Conservation (phyloP, 2,113 vertebrate species). For the Aythya baeri region DNA sequence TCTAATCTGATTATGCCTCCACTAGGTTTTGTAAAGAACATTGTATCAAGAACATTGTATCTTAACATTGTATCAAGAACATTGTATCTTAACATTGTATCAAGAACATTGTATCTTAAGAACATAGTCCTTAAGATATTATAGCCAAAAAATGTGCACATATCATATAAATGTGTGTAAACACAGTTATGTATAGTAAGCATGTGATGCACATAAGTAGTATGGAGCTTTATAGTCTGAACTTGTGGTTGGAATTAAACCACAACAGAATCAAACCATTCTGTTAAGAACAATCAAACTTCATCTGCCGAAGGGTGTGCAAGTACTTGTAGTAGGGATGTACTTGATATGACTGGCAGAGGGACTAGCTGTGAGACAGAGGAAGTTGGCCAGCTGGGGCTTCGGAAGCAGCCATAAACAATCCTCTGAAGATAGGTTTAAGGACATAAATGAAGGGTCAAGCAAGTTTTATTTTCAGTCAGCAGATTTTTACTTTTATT, state of each 20-base stretch:
- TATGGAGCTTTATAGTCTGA: background rate
- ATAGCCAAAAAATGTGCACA: background rate
- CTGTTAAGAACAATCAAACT: background rate
- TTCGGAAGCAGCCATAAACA: background rate
- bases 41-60: background rate
- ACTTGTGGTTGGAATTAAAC: background rate
- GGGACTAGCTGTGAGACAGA: background rate
- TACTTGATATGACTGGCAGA: background rate
- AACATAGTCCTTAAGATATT: background rate
- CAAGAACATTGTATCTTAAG: background rate
- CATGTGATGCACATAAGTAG: background rate
- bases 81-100: background rate
- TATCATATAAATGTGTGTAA: background rate
- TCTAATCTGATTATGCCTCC: background rate
- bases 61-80: background rate
- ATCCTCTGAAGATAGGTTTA: background rate
- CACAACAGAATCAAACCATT: background rate
- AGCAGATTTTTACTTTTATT: background rate
- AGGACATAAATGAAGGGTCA: background rate
- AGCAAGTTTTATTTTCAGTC: background rate
- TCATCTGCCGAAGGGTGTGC: background rate
- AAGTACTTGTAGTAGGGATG: background rate
- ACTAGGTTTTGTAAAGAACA: background rate
- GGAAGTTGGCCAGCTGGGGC: background rate
- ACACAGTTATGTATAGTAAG: background rate